Evolutionary conservation across 2,113 vertebrate genomes (phyloP), one percentile per base, ranked within the genome.

Genomic region (Fregetta grallaria): DNA sequence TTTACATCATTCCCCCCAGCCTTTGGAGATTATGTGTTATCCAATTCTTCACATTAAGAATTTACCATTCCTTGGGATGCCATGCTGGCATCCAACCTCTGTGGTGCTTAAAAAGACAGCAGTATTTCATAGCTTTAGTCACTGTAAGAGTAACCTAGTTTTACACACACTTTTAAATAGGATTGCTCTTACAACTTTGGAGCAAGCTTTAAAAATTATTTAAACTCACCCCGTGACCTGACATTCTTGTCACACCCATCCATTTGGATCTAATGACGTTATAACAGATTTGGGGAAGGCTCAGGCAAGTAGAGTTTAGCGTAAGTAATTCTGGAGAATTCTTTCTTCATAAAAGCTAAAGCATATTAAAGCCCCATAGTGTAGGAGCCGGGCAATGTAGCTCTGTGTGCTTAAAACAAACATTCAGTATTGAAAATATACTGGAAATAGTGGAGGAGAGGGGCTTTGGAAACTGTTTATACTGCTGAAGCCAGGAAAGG

Each of bases 161-260:
- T 95, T 72, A 77, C 38, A 78, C 36, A n/a, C 23, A 18, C 30
- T 81, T 94, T 95, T 63, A 88, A 95, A 89, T 58, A 79, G 34
- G 42, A 52, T 70, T 83, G 63, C 29, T 75, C 42, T 87, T 78
- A 52, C 29, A 62, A 47, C n/a, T 63, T 91, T 88, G 77, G 45
- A 88, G n/a, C 49, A 77, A 94, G 71, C 42, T 94, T 74, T 91
- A 77, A 94, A 97, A 96, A 67, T 82, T 85, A 38, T 85, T 89
- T 70, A 10, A 91, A 70, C 32, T 93, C 42, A 30, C 55, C 49
- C 4, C 25, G 7, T 88, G 66, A 79, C 87, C 91, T 90, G 81
- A 50, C 71, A 63, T 76, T 90, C 61, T 58, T 76, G 77, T 94
- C 84, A 53, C 74, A 77, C 45, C 38, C 22, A 61, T 70, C 42